These are phyloP conservation scores for Brachirus orientalis DNA, from an alignment of 2,113 vertebrate genomes.

Conservation along the genomic window DNA sequence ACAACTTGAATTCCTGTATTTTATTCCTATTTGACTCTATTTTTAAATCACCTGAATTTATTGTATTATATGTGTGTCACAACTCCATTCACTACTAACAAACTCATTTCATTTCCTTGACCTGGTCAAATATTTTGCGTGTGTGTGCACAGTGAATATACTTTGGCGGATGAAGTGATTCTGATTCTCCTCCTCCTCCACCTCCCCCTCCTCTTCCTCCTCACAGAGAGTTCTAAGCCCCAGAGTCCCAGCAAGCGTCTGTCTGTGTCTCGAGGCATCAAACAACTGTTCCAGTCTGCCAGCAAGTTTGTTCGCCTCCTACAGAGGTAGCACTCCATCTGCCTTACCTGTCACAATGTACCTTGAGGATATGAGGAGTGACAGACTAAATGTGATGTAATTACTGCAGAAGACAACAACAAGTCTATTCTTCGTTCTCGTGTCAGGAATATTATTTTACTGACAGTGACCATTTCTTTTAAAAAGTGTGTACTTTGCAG, in stretches of 20 bases:
- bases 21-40: too few species aligned
- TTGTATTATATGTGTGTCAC: too few species aligned
- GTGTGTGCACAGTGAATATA: constrained; percentile 13
- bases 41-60: too few species aligned
- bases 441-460: too few species aligned
- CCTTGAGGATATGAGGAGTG: constrained; percentile 22
- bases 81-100: too few species aligned
- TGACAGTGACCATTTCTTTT: too few species aligned
- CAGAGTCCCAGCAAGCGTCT: constrained; percentile 74
- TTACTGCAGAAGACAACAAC: constrained; percentile 12
- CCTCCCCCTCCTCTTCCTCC: constrained; percentile 32
- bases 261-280: constrained; percentile 81
- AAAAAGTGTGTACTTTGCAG: too few species aligned
- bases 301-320: constrained; percentile 83
- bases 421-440: neutral
- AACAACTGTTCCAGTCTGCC: constrained; percentile 84
- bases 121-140: constrained; percentile 19
- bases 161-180: constrained; percentile 43
- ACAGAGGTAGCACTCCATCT: constrained; percentile 76
- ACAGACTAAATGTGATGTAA: constrained; percentile 31
- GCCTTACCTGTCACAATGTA: constrained; percentile 24
- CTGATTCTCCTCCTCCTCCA: constrained; percentile 4
- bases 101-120: too few species aligned
- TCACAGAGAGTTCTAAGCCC: constrained; percentile 74
- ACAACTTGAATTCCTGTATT: too few species aligned